Evolutionary conservation across 2,888 invertebrate species (phyloP), one percentile per base, ranked within the genome.

Genomic region (Eupeodes luniger): DNA sequence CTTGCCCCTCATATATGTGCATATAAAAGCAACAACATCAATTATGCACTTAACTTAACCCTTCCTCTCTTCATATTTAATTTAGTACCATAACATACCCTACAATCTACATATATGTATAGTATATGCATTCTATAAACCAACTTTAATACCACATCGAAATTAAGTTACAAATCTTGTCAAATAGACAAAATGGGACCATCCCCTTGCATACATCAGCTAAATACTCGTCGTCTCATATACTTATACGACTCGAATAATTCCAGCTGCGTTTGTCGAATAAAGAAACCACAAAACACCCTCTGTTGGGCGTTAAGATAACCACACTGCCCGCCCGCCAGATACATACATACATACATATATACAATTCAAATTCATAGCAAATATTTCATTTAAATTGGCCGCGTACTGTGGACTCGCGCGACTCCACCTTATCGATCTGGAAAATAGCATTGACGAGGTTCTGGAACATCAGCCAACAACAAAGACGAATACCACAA

Each of bases 91-190:
- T 36, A 19, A 19, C 19, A 27, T 27, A 27, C 61, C 76, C 72
- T 76, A 64, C 14, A 1, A 27, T 27, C 5, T 5, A 36, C 44
- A 5, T 9, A 2, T 6, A 51, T 51, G 5, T 10, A 6, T 1
- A 44, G n/a, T 5, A 44, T 19, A 19, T 19, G 19, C 10, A 44
- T 5, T n/a, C n/a, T 11, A 16, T 19, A 57, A 40, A 40, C 40
- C 40, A 40, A 7, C 57, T 7, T 59, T 59, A 36, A 49, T 44
- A 78, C 64, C 70, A 80, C 87, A 77, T 64, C 69, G 59, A 66
- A 88, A 88, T 88, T 77, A 85, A 88, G 88, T 88, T 84, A 88
- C 88, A 88, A 88, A 88, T 88, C 88, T 88, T 88, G 84, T 84
- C 88, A 77, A 88, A 84, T 81, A 78, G 81, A 81, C 81, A 44